Percentiles rank a stretch among this genome's conserved stretches.
Conservation (phyloP, 2,888 invertebrate species). For the Athrips mouffetella region DNA sequence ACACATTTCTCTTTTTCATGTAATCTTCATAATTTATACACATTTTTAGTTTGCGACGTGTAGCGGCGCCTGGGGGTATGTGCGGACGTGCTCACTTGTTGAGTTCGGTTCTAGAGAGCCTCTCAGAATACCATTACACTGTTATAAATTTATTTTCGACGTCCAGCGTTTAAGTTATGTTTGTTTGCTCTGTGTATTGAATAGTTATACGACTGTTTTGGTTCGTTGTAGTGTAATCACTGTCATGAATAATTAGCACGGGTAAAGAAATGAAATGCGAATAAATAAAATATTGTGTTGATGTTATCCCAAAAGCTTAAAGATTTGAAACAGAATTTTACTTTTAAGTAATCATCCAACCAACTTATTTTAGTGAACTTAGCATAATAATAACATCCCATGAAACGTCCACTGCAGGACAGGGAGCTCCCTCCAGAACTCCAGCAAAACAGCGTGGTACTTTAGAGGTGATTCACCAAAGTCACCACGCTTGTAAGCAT, state of each 20-base stretch:
- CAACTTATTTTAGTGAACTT: too few relatives aligned
- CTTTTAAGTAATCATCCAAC: too few relatives aligned
- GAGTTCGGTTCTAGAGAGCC: conserved; percentile 25
- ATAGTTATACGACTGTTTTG: conserved; percentile 23
- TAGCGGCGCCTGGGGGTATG: conserved; percentile 58
- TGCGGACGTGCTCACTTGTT: conserved; percentile 32
- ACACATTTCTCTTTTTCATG: conserved; percentile 77
- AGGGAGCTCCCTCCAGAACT: too few relatives aligned
- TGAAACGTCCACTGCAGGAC: too few relatives aligned
- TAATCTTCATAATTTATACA: conserved; percentile 77
- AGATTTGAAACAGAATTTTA: too few relatives aligned
- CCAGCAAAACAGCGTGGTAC: too few relatives aligned
- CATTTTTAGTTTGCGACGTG: conserved; percentile 72
- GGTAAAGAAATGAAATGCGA: not conserved
- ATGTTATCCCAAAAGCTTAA: too few relatives aligned
- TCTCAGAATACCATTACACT: conserved; percentile 45
- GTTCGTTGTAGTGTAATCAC: conserved; percentile 19
- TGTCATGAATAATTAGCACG: conserved; percentile 11
- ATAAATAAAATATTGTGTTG: too few relatives aligned
- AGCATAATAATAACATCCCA: too few relatives aligned
- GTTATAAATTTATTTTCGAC: conserved; percentile 42
- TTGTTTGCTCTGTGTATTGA: conserved; percentile 33
- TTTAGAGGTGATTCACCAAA: too few relatives aligned
- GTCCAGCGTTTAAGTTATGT: conserved; percentile 36
- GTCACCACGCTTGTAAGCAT: too few relatives aligned